These are phyloP conservation scores for Sebastes taczanowskii DNA, from an alignment of 2,797 vertebrate genomes.

Conservation along the genomic window DNA sequence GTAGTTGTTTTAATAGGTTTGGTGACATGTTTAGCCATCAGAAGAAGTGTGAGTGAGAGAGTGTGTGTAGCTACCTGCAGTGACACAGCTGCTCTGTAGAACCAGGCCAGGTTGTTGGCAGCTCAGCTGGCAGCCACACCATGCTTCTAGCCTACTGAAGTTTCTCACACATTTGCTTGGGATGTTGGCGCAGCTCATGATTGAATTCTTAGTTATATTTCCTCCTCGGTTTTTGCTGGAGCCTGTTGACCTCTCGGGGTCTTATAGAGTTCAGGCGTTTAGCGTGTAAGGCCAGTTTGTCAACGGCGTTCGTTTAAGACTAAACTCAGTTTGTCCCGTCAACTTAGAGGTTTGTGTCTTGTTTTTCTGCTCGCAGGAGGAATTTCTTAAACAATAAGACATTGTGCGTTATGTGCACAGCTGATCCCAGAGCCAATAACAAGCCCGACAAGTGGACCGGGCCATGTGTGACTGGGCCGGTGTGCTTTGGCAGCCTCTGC, in stretches of 20 bases:
- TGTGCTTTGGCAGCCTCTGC: constrained; percentile 48
- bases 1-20: constrained; percentile 7
- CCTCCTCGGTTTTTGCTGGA: constrained; percentile 27
- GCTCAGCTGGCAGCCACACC: constrained; percentile 61
- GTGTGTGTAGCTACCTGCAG: constrained; percentile 43
- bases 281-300: neutral
- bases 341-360: neutral
- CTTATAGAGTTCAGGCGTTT: neutral
- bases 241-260: neutral
- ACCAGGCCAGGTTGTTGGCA: constrained; percentile 62
- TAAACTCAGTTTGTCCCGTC: neutral
- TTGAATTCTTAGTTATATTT: constrained; percentile 53
- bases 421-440: constrained; percentile 30
- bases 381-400: constrained; percentile 46
- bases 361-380: constrained; percentile 8
- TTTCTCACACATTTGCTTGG: constrained; percentile 75
- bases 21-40: neutral
- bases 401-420: constrained; percentile 43
- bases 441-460: constrained; percentile 13
- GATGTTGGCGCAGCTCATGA: constrained; percentile 56
- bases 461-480: constrained; percentile 16
- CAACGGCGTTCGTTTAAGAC: too few relatives aligned
- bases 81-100: constrained; percentile 65
- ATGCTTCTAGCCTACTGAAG: constrained; percentile 61
- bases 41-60: neutral